Base-by-base conservation (phyloP, 2,797 vertebrate species). In the Potorous gilbertii region DNA sequence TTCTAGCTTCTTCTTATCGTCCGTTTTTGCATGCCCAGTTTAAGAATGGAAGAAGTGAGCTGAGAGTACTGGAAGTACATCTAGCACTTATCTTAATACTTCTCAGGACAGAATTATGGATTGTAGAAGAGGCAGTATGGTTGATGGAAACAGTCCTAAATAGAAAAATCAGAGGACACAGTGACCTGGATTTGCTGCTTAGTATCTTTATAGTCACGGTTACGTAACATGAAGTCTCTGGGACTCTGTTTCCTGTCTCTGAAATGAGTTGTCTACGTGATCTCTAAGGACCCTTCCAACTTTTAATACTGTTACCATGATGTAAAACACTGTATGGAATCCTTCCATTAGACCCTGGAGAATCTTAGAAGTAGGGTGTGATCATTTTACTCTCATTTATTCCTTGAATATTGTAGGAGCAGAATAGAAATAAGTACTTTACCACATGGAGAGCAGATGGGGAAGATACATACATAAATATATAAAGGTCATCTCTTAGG, bases 311-410 rank as follows among this genome's bases (percentile, higher is more conserved):
- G 27, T 50, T 27, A 50, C 40, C n/a, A 24, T 46, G 24, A 87
- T 87, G 9, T 87, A 28, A 87, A 87, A 34, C 11, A 9, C 21
- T 87, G 21, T 87, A 6, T 55, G 54, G 55, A 74, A 28, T 62
- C 81, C 59, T 92, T 28, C 40, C 29, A 90, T 13, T 94, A 54
- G 66, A 93, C 3, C 81, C 56, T 92, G 57, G 90, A 90, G 81
- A 81, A 24, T 50, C 21, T 9, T 40, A 55, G 52, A 56, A 87
- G 29, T 46, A 50, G 29, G 13, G 1, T 89, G 4, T 91, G 57
- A 57, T 0, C 1, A 56, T 29, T 40, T n/a, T 81, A 6, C 14
- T 21, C 46, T 24, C 34, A 90, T 56, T 56, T 11, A 3, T 91
- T 94, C 14, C 94, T 90, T 93, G 89, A 74, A 40, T 59, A 10